phyloP scores from a whole-genome alignment of 2,888 invertebrate genomes.

The Nemoura dubitans region DNA sequence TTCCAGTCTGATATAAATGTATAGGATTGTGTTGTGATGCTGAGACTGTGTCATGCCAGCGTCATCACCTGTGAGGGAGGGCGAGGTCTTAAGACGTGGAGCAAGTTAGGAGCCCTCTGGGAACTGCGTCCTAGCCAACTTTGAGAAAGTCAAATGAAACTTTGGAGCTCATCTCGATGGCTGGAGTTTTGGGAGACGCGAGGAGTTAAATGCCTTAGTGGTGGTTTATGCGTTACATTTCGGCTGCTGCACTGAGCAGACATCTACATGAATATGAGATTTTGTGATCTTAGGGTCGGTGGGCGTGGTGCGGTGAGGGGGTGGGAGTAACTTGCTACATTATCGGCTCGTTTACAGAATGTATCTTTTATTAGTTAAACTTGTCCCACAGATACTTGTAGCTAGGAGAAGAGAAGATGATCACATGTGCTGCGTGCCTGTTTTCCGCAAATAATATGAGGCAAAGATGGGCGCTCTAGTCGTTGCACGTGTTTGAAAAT shows the following conservation, averaged over 20 bases:
- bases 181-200: slow-evolving; percentile 14
- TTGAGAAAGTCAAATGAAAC: slow-evolving; percentile 38
- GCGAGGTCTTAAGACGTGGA: neutral
- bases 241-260: slow-evolving; percentile 9
- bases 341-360: neutral
- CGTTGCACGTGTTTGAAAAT: too few species aligned
- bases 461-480: too few species aligned
- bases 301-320: too few species aligned
- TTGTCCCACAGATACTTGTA: neutral
- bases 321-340: neutral
- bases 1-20: neutral
- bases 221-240: slow-evolving; percentile 17
- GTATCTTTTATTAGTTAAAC: neutral
- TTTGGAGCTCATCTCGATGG: slow-evolving; percentile 32
- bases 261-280: slow-evolving; percentile 33
- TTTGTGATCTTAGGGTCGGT: neutral
- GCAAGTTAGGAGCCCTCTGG: slow-evolving; percentile 19
- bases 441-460: too few species aligned
- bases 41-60: slow-evolving; percentile 22
- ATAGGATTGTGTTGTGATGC: slow-evolving; percentile 21
- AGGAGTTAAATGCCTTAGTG: slow-evolving; percentile 25
- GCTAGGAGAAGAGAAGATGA: too few species aligned
- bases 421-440: too few species aligned
- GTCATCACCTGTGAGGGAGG: slow-evolving; percentile 16
- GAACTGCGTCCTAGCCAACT: slow-evolving; percentile 10